A percentile compares a stretch with the other conserved stretches of the same genome.
These are phyloP conservation scores for Chouioia cunea DNA, from an alignment of 2,888 invertebrate genomes.

Conservation along the genomic window DNA sequence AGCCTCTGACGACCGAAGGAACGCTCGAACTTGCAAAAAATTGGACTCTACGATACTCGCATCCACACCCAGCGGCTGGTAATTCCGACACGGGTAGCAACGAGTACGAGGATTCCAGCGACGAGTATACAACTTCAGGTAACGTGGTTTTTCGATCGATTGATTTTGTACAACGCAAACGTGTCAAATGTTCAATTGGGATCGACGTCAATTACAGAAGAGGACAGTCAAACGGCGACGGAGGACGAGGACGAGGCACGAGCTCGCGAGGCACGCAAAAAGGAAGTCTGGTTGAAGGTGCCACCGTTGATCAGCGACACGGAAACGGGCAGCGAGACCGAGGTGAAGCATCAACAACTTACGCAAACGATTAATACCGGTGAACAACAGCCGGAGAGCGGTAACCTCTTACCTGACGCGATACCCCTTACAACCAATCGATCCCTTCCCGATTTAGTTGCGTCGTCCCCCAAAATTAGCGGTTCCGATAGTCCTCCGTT, in stretches of 20 bases:
- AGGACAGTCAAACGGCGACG: conserved; percentile 79
- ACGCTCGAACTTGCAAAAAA: conserved; percentile 78
- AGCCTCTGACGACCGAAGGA: conserved; percentile 76
- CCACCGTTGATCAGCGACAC: conserved; percentile 75
- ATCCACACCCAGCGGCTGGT: conserved; percentile 61
- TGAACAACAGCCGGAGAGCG: conserved; percentile 4
- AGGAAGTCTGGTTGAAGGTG: conserved; percentile 77
- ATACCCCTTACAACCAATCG: conserved; percentile 37
- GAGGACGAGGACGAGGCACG: conserved; percentile 80
- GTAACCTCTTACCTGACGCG: conserved; percentile 46
- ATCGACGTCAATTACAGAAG: conserved; percentile 72
- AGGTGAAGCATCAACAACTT: conserved; percentile 72
- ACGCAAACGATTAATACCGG: background rate
- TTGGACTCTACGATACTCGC: conserved; percentile 74
- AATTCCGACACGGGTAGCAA: conserved; percentile 70
- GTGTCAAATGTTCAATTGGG: too few species aligned
- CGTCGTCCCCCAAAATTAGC: conserved; percentile 57
- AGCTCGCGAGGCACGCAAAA: conserved; percentile 76
- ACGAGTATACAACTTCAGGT: conserved; percentile 68
- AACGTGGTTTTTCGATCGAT: too few species aligned
- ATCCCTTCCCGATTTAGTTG: conserved; percentile 59
- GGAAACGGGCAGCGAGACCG: conserved; percentile 79
- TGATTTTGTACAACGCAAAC: too few species aligned
- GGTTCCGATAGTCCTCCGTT: conserved; percentile 48
- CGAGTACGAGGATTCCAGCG: conserved; percentile 69